Conservation (phyloP, 2,888 invertebrate genomes). For the Hemistola chrysoprasaria region DNA sequence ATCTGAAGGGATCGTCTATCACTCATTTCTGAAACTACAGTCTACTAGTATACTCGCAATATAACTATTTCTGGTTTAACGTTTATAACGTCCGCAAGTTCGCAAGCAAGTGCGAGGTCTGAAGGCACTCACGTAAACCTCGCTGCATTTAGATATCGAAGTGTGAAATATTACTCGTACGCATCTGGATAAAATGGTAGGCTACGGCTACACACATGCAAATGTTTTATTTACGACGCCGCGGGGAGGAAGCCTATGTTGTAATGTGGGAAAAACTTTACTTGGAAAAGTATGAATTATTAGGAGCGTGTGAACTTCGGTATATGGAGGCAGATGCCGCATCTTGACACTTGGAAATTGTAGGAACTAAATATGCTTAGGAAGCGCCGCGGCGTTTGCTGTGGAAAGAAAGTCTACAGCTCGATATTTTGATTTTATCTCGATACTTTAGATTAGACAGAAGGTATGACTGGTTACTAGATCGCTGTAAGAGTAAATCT, state of each 20-base stretch:
- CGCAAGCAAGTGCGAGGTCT: slow-evolving; percentile 37
- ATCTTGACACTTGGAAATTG: too few relatives aligned
- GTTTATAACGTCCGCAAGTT: slow-evolving; percentile 22
- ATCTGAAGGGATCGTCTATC: too few relatives aligned
- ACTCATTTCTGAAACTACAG: too few relatives aligned
- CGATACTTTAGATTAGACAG: too few relatives aligned
- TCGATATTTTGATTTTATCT: too few relatives aligned
- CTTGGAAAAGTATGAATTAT: slow-evolving; percentile 18
- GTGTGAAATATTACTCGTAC: slow-evolving; percentile 55
- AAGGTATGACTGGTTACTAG: too few relatives aligned
- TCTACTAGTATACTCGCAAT: too few relatives aligned
- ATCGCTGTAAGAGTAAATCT: too few relatives aligned
- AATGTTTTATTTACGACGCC: slow-evolving; percentile 48
- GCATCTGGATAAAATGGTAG: slow-evolving; percentile 43
- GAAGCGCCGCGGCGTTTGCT: slow-evolving; percentile 10
- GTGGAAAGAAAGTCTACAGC: slow-evolving; percentile 30
- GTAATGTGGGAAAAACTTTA: slow-evolving; percentile 35
- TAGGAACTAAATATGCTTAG: too few relatives aligned
- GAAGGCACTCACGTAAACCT: slow-evolving; percentile 49
- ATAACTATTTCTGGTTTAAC: too few relatives aligned
- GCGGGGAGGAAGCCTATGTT: slow-evolving; percentile 41
- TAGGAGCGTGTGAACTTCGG: slow-evolving; percentile 14
- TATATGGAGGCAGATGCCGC: background rate
- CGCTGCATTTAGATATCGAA: slow-evolving; percentile 57
- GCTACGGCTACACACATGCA: slow-evolving; percentile 41